Evolutionary conservation across 1,140 invertebrate species (phyloP), one percentile per base, ranked within the genome.

Genomic region (Zaprionus ghesquierei): DNA sequence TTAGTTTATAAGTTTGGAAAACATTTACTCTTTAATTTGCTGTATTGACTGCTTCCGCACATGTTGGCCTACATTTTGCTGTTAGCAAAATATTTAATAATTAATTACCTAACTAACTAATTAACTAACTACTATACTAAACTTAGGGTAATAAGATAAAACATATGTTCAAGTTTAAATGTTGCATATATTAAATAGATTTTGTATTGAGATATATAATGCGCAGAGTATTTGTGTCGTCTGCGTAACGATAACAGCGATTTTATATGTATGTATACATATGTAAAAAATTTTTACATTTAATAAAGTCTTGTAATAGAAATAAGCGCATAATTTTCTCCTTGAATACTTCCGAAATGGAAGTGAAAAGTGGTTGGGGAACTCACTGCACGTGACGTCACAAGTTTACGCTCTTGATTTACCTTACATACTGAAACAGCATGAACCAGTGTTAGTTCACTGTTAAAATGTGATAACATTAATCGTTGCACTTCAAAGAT

Each of bases 161-260:
- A 38, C 31, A 68, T 29, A 69, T 64, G 66, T 75, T 75, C 66
- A 75, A 75, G 66, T 75, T 75, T 75, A 59, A 59, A 70, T 53
- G 59, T 75, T 75, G 27, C 55, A 70, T 75, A 61, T 71, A 75
- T 60, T 25, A 64, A 59, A 70, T 18, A 58, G 13, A 69, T 69
- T 55, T 69, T 74, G 58, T 66, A 64, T 20, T 41, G 38, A 69
- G 20, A 55, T 12, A 60, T 51, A 78, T n/a, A 13, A 51, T 3
- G 20, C 35, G 35, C 35, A 41, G 35, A 5, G n/a, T 15, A 41
- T 22, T 23, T 78, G 77, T 73, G 44, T 74, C 59, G 55, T 69
- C 58, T 59, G 60, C 41, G n/a, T 49, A 59, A 41, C 35, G 35
- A 41, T 41, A 41, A 15, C 15, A 65, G 44, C 54, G 68, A 59